Evolutionary conservation across 2,888 invertebrate species (phyloP), one percentile per base, ranked within the genome.

Genomic region (Hoplodrina blanda): DNA sequence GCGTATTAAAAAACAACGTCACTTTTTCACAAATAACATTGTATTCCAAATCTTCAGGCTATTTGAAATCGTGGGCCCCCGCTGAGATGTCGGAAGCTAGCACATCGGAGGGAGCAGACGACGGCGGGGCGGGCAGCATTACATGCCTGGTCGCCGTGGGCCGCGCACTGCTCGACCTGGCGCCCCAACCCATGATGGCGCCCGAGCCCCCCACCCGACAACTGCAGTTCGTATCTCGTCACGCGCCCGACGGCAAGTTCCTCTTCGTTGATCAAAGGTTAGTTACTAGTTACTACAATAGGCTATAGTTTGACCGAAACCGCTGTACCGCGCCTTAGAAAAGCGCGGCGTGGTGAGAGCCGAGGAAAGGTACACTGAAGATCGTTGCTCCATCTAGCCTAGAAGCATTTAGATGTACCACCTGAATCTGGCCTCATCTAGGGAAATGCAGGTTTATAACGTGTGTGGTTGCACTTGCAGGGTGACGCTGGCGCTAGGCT

Each of bases 121-220:
- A 89, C 84, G 94, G 84, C 4, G 94, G 93, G 0, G 90, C 91
- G 2, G 97, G 97, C 89, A 98, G 97, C 92, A 91, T 98, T 75
- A 98, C 98, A 41, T 99, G 99, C 93, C 96, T 99, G 74, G 99
- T 99, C 62, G 99, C 99, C 0, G 97, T 99, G 55, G 99, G 98
- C 4, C 96, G 98, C 63, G 96, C 98, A 17, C 96, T 98, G 73
- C 97, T 97, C 0, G 96, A 95, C 76, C 91, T 97, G 62, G 94
- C 96, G 4, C 92, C 54, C 0, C 13, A 0, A 15, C 41, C 96
- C 4, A 90, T 60, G 66, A 57, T 64, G 25, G 4, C 33, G 20
- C 19, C 44, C 15, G 60, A 41, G 19, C 76, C 20, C 5, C 96
- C 96, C 79, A 94, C 97, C 1, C 93, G 97, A 33, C 96, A 96